Percentiles rank a stretch among this genome's conserved stretches.
These are phyloP conservation scores for Prietella phreatophila DNA, from an alignment of 2,113 vertebrate species.

Conservation along the genomic window DNA sequence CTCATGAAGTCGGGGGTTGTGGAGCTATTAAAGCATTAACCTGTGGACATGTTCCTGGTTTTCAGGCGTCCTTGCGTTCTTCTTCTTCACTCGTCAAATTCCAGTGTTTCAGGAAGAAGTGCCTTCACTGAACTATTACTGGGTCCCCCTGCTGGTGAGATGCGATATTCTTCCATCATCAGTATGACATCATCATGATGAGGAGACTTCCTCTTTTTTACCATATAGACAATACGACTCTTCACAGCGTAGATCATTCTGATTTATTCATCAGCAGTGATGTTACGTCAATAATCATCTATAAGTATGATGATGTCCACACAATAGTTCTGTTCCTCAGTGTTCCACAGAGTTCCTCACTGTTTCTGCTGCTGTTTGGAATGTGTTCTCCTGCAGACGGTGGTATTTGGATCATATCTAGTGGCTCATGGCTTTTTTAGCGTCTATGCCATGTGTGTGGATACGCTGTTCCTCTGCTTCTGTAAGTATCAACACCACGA, in stretches of 20 bases:
- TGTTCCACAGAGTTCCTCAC: neutral
- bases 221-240: neutral
- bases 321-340: neutral
- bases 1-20: neutral
- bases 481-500: slow-evolving; percentile 79
- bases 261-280: neutral
- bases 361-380: neutral
- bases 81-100: slow-evolving; percentile 87
- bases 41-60: slow-evolving; percentile 21
- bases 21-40: neutral
- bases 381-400: slow-evolving; percentile 73
- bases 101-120: slow-evolving; percentile 77
- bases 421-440: slow-evolving; percentile 94
- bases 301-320: neutral
- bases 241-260: neutral
- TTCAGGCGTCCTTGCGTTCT: slow-evolving; percentile 87
- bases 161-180: neutral
- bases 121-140: slow-evolving; percentile 87
- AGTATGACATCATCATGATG: neutral
- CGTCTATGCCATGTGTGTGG: slow-evolving; percentile 96
- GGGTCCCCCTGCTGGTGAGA: slow-evolving; percentile 92
- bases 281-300: neutral
- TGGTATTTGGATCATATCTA: slow-evolving; percentile 88
- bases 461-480: slow-evolving; percentile 96
- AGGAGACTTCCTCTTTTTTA: neutral